phyloP scores from a whole-genome alignment of 2,113 vertebrate species.

The Cheilinus undulatus region DNA sequence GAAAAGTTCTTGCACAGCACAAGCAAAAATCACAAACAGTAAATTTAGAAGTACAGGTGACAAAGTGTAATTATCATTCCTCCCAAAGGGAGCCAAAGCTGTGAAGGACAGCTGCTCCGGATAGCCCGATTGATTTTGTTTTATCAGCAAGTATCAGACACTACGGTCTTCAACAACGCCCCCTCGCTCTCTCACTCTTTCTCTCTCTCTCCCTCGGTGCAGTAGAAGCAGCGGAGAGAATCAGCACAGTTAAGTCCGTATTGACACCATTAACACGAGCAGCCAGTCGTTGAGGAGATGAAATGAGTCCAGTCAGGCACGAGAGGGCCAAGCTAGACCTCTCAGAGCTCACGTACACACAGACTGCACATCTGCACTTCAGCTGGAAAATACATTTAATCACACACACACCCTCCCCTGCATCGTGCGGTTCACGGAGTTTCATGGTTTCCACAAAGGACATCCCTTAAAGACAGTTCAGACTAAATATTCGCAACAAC shows the following conservation, averaged over 20 bases:
- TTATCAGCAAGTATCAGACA: slow-evolving; percentile 1
- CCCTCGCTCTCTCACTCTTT: slow-evolving; percentile 25
- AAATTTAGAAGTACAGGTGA: not conserved
- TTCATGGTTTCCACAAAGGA: not conserved
- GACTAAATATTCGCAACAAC: too few relatives aligned
- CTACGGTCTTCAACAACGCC: too few relatives aligned
- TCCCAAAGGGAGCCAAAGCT: not conserved
- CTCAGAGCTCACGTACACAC: slow-evolving; percentile 15
- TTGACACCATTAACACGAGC: slow-evolving; percentile 74
- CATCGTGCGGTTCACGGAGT: not conserved
- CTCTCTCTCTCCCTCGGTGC: not conserved
- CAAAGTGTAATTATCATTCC: too few relatives aligned
- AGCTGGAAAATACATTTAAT: slow-evolving; percentile 41
- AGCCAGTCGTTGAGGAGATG: slow-evolving; percentile 58
- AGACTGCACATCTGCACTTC: slow-evolving; percentile 18
- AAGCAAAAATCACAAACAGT: too few relatives aligned
- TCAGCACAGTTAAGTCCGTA: slow-evolving; percentile 45
- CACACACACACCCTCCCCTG: not conserved
- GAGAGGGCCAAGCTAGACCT: slow-evolving; percentile 25
- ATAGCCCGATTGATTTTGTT: not conserved
- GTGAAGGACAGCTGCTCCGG: not conserved
- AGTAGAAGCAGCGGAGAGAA: slow-evolving; percentile 6
- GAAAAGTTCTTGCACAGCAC: too few relatives aligned
- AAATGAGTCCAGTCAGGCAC: slow-evolving; percentile 53
- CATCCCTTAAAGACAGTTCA: not conserved